A percentile compares a stretch with the other conserved stretches of the same genome.
Conservation (phyloP, 2,888 invertebrate species). For the Aproaerema taeniolella region DNA sequence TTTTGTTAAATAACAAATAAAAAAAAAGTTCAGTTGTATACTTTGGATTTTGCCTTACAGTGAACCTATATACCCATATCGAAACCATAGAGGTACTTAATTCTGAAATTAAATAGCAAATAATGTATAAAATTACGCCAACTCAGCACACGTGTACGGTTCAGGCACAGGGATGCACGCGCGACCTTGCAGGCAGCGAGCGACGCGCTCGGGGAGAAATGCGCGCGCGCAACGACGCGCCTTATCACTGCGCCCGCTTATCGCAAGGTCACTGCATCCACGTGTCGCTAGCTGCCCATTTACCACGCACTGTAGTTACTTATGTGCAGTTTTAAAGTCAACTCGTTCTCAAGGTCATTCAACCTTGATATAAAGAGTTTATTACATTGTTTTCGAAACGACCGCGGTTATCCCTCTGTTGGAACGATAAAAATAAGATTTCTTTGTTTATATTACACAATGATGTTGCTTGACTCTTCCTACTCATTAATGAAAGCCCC, state of each 20-base stretch:
- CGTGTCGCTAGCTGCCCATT: conserved; percentile 51
- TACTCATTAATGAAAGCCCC: too few relatives aligned
- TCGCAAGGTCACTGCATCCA: conserved; percentile 56
- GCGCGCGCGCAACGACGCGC: conserved; percentile 31
- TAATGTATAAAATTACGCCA: too few relatives aligned
- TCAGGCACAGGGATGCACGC: conserved; percentile 39
- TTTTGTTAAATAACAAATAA: too few relatives aligned
- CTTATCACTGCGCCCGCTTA: conserved; percentile 64
- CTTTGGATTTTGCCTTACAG: too few relatives aligned
- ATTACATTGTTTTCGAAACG: too few relatives aligned
- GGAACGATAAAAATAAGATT: conserved; percentile 2
- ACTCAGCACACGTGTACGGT: conserved; percentile 68
- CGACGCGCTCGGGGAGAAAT: conserved; percentile 38
- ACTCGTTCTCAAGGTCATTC: conserved; percentile 6
- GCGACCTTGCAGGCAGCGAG: conserved; percentile 37
- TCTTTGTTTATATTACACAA: conserved; percentile 4
- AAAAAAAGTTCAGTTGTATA: too few relatives aligned
- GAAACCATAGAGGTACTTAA: too few relatives aligned
- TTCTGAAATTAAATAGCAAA: too few relatives aligned
- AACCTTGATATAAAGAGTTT: too few relatives aligned
- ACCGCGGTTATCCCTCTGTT: too few relatives aligned
- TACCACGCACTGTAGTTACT: conserved; percentile 18
- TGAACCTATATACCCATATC: too few relatives aligned
- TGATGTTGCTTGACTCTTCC: background rate
- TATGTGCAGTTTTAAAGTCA: conserved; percentile 12